phyloP scores from a whole-genome alignment of 1,140 invertebrate species.

The Ceratina calcarata region DNA sequence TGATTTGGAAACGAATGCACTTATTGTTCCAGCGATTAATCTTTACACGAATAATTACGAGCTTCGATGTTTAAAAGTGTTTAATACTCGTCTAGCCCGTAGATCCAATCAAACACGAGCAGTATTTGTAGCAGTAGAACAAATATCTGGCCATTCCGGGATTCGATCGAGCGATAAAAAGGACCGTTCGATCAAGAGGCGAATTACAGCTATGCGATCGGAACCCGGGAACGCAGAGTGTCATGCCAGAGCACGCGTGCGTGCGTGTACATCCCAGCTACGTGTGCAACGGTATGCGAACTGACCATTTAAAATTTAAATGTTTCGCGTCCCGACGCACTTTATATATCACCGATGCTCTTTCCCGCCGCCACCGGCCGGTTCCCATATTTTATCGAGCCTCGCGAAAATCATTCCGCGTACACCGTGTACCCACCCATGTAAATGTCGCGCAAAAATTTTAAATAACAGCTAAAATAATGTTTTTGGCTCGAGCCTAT shows the following conservation, averaged over 20 bases:
- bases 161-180: conserved; percentile 55
- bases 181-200: conserved; percentile 47
- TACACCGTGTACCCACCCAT: neutral
- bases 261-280: conserved; percentile 6
- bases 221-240: conserved; percentile 9
- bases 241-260: conserved; percentile 18
- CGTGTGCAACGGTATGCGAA: conserved; percentile 38
- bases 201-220: conserved; percentile 68
- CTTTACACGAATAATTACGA: neutral
- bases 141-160: conserved; percentile 41
- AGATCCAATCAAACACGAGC: too few relatives aligned
- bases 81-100: too few relatives aligned
- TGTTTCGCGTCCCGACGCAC: conserved; percentile 49
- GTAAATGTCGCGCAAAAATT: conserved; percentile 3
- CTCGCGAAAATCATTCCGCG: conserved; percentile 7
- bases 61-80: too few relatives aligned
- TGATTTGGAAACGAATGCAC: too few relatives aligned
- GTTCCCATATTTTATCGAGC: neutral
- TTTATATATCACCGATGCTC: conserved; percentile 45
- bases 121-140: neutral
- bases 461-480: too few relatives aligned
- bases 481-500: too few relatives aligned
- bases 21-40: neutral
- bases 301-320: conserved; percentile 69
- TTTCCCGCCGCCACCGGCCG: conserved; percentile 1